Percentiles rank a stretch among this genome's conserved stretches.
Conservation (phyloP, 2,888 invertebrate genomes). For the Reticulitermes lucifugus region DNA sequence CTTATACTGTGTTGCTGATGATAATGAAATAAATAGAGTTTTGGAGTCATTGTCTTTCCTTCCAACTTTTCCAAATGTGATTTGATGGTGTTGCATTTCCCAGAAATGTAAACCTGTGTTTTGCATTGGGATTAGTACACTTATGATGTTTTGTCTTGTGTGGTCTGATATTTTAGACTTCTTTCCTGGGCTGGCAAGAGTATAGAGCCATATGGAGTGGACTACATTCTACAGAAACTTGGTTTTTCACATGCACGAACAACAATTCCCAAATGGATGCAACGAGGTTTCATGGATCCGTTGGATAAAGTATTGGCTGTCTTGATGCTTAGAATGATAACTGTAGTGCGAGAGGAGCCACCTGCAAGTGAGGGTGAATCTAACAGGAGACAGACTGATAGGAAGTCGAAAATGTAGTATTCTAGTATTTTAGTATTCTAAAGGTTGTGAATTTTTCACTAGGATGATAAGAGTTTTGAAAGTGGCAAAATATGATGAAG, state of each 20-base stretch:
- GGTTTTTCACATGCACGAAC: constrained; percentile 97
- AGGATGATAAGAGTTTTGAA: no score
- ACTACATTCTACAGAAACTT: constrained; percentile 97
- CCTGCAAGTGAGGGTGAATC: constrained; percentile 14
- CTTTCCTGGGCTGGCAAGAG: constrained; percentile 94
- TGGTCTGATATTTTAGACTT: constrained; percentile 62
- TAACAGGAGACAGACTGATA: constrained; percentile 18
- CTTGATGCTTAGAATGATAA: constrained; percentile 78
- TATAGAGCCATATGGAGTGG: constrained; percentile 98
- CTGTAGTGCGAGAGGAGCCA: constrained; percentile 63
- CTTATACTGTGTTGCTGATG: no score
- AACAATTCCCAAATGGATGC: constrained; percentile 99
- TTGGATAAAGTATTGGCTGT: constrained; percentile 91
- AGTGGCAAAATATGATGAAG: no score
- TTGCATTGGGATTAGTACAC: no score
- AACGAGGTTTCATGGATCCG: constrained; percentile 97
- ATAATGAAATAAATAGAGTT: no score
- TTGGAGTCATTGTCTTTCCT: no score
- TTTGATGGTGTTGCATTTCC: no score
- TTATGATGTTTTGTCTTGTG: neutral
- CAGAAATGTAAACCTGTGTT: no score
- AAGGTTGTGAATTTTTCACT: no score
- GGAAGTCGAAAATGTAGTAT: neutral
- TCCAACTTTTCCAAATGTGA: no score
- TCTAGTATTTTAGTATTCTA: no score